Evolutionary conservation across 2,113 vertebrate species (phyloP).

Genomic region (Paracanthobrama guichenoti): DNA sequence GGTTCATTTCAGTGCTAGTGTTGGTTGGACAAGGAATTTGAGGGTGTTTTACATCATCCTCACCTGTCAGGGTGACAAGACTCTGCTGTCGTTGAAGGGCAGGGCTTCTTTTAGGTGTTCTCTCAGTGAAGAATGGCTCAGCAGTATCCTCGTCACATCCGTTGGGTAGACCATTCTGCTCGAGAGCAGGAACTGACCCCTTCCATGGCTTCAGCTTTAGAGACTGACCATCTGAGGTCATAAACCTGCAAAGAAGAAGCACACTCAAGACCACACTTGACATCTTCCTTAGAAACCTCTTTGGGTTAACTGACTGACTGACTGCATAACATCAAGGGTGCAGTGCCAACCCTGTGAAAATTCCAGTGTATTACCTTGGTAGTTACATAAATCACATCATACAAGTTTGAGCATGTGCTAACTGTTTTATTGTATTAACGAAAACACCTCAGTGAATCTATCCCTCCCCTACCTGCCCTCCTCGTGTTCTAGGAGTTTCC

Average conservation of each 20-base stretch:
- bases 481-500: conserved; percentile 88
- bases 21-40: background rate
- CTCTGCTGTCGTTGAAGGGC: conserved; percentile 68
- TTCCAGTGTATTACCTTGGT: background rate
- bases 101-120: conserved; percentile 57
- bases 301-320: background rate
- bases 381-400: background rate
- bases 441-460: background rate
- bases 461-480: conserved; percentile 83
- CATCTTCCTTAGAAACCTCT: background rate
- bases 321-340: background rate
- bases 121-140: conserved; percentile 55
- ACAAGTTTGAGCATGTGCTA: conserved; percentile 10
- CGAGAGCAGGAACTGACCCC: conserved; percentile 47
- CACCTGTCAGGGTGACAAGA: conserved; percentile 75
- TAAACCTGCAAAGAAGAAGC: conserved; percentile 60
- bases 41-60: conserved; percentile 1
- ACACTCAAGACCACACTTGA: background rate
- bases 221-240: conserved; percentile 48
- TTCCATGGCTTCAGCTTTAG: conserved; percentile 62
- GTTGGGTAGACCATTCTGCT: conserved; percentile 58
- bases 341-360: background rate
- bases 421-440: background rate
- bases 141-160: conserved; percentile 39
- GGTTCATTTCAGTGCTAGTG: background rate